Evolutionary conservation across 2,888 invertebrate species (phyloP), one percentile per base, ranked within the genome.

Genomic region (Alloplasta piceator): DNA sequence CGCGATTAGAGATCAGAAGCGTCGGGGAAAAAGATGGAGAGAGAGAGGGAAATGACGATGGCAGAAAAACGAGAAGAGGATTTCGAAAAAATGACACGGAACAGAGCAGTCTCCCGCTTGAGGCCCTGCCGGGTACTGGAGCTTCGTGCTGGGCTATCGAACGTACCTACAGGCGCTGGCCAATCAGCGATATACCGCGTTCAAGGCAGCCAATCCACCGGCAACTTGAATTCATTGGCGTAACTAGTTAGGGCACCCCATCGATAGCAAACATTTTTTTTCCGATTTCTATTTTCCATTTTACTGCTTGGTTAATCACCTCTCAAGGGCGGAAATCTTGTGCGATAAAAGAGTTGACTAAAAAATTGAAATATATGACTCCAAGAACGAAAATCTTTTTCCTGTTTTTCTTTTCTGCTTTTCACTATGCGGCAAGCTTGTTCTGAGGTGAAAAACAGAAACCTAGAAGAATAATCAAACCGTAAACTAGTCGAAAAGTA

Each of bases 91-190:
- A 56, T 16, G 50, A 70, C 78, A 55, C 72, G 80, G 63, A 77
- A 86, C 87, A 83, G 83, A 87, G 83, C 81, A 87, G 86, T 88
- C 87, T 87, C 89, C 87, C 86, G 86, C 88, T 85, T 87, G 89
- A 92, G 88, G 88, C 87, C 89, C 90, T 90, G 89, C 91, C 91
- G 91, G 90, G 90, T 90, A 91, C 91, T 91, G 91, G 88, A 87
- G 88, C 81, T 83, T 83, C 84, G 79, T 78, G 88, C 86, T 86
- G 85, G 85, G 89, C 90, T 91, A 91, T 91, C 89, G 91, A 91
- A 89, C 91, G 91, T 89, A 89, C 88, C 89, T 90, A 85, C 84
- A 75, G 46, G 81, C 84, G 82, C 64, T 86, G 82, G 84, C 91
- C 90, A 90, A 90, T 90, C 83, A 84, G 80, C 85, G 83, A 80